Percentiles rank a stretch among this genome's conserved stretches.
Conservation (phyloP, 2,888 invertebrate species). For the Torymus aiolomorphi region DNA sequence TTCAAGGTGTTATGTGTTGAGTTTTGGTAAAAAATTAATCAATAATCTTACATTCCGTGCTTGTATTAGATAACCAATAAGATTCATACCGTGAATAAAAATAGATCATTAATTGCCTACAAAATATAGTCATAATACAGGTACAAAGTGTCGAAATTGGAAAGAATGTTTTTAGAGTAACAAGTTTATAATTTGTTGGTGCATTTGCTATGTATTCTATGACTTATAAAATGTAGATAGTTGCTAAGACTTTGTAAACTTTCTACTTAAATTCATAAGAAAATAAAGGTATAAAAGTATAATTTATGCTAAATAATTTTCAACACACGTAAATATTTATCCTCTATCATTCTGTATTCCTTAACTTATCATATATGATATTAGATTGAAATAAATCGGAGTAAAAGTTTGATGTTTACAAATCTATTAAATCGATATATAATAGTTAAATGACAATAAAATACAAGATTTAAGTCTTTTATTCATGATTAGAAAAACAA, state of each 20-base stretch:
- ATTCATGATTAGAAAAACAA: not conserved
- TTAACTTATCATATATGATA: too few relatives aligned
- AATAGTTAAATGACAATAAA: not conserved
- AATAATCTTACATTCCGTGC: conserved; percentile 46
- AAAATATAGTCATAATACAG: conserved; percentile 29
- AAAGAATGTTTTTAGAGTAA: conserved; percentile 36
- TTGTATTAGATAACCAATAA: conserved; percentile 9
- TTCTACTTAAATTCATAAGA: conserved; percentile 48
- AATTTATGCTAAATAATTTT: not conserved
- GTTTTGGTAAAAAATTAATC: conserved; percentile 56
- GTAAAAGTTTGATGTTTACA: too few relatives aligned
- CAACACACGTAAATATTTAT: not conserved
- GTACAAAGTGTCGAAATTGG: conserved; percentile 38
- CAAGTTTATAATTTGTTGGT: conserved; percentile 51
- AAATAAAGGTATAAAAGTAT: conserved; percentile 39
- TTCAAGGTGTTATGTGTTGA: conserved; percentile 55
- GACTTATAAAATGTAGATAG: conserved; percentile 49
- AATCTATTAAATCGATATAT: too few relatives aligned
- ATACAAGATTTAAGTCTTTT: not conserved
- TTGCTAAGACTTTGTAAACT: conserved; percentile 50
- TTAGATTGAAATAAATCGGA: too few relatives aligned
- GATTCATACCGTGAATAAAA: conserved; percentile 23
- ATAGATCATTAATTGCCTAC: conserved; percentile 25
- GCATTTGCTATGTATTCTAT: conserved; percentile 55
- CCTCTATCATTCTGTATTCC: not conserved